phyloP scores from a whole-genome alignment of 23 tunicate species.

The Halocynthia roretzi region DNA sequence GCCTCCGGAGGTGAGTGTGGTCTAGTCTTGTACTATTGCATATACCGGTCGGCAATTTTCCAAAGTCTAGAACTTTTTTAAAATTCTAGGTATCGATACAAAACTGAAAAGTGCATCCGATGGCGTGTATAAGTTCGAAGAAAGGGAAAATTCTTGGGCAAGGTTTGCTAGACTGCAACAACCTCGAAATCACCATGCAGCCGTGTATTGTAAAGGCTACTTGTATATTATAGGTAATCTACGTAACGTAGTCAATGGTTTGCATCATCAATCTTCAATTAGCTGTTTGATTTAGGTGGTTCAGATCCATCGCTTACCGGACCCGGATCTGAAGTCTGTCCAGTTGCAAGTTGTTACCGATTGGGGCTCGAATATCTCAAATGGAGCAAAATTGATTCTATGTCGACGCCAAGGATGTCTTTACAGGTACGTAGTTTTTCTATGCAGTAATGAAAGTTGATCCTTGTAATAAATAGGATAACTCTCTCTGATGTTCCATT shows the following conservation, averaged over 20 bases:
- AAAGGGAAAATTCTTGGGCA: constrained; percentile 62
- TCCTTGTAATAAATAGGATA: no score
- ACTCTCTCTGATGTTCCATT: not conserved
- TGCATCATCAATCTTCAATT: no score
- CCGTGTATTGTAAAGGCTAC: constrained; percentile 80
- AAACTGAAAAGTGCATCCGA: constrained; percentile 56
- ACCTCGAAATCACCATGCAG: constrained; percentile 80
- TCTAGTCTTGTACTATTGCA: not conserved
- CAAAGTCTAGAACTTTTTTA: not conserved
- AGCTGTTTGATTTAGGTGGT: constrained; percentile 38
- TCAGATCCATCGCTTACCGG: constrained; percentile 93
- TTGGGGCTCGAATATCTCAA: constrained; percentile 65
- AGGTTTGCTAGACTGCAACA: constrained; percentile 74
- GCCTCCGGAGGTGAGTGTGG: constrained; percentile 72
- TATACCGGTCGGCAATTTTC: no score
- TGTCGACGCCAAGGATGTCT: constrained; percentile 87
- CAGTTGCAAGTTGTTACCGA: constrained; percentile 63
- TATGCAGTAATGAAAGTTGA: no score
- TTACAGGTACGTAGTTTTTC: constrained; percentile 40
- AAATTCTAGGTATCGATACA: constrained; percentile 62
- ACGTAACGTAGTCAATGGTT: not conserved
- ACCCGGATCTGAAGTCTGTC: constrained; percentile 79
- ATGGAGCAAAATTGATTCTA: constrained; percentile 72
- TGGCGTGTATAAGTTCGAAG: constrained; percentile 79
- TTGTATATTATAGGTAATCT: constrained; percentile 55